Conservation (phyloP, 2,113 vertebrate genomes). For the Turnix velox region DNA sequence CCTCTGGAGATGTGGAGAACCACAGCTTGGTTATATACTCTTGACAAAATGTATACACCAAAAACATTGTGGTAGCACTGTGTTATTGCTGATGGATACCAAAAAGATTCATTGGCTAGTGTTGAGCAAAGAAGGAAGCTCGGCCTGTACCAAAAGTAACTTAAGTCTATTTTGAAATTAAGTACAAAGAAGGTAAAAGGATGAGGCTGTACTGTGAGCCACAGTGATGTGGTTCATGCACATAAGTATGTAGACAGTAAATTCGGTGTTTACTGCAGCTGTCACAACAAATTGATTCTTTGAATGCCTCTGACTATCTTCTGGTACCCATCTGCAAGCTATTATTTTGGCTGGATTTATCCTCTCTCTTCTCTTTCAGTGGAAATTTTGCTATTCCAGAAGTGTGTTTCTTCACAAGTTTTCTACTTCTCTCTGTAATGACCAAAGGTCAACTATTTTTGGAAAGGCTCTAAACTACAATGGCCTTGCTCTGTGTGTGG, state of each 20-base stretch:
- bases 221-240: background rate
- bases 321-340: background rate
- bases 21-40: background rate
- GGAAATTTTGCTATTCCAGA: background rate
- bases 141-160: background rate
- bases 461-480: background rate
- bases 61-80: background rate
- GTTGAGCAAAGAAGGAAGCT: background rate
- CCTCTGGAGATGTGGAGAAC: background rate
- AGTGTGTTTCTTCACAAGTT: background rate
- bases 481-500: rapidly evolving
- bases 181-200: background rate
- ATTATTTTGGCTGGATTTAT: background rate
- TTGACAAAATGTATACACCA: background rate
- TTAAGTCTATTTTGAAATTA: background rate
- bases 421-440: background rate
- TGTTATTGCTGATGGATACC: background rate
- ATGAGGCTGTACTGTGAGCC: background rate
- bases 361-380: background rate
- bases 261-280: background rate
- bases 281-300: background rate
- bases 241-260: background rate
- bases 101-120: background rate
- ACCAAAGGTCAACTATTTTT: background rate
- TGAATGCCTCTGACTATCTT: background rate